Evolutionary conservation across 2,888 invertebrate species (phyloP).

Genomic region (Xylota segnis): DNA sequence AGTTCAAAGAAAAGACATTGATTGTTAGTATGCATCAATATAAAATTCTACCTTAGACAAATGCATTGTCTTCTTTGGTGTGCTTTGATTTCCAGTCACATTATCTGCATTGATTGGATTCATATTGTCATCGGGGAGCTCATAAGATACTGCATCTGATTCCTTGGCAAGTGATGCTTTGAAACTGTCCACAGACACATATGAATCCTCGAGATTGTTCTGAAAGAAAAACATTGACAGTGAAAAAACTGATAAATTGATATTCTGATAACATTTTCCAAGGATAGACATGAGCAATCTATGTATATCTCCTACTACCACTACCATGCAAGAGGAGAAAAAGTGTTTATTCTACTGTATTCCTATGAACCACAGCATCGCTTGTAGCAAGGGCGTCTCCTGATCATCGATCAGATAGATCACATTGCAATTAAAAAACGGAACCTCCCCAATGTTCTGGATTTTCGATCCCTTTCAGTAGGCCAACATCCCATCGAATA

Average conservation of each 20-base stretch:
- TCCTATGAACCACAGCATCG: too few species aligned
- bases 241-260: not conserved
- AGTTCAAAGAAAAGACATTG: slow-evolving; percentile 2
- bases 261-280: too few species aligned
- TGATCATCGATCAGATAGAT: too few species aligned
- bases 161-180: slow-evolving; percentile 47
- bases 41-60: slow-evolving; percentile 84
- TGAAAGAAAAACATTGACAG: slow-evolving; percentile 14
- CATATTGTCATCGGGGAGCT: slow-evolving; percentile 79
- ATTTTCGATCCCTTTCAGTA: too few species aligned
- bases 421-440: too few species aligned
- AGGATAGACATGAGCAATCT: too few species aligned
- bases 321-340: too few species aligned
- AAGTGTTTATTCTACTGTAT: too few species aligned
- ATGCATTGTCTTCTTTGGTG: slow-evolving; percentile 80
- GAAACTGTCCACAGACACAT: slow-evolving; percentile 58
- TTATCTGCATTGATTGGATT: slow-evolving; percentile 68
- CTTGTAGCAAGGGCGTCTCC: too few species aligned
- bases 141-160: slow-evolving; percentile 80
- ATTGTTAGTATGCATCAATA: slow-evolving; percentile 81
- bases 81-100: slow-evolving; percentile 80
- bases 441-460: too few species aligned
- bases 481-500: too few species aligned
- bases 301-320: too few species aligned
- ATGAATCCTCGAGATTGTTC: slow-evolving; percentile 66